Evolutionary conservation across 2,888 invertebrate species (phyloP).

Genomic region (Lasioglossum calceatum): DNA sequence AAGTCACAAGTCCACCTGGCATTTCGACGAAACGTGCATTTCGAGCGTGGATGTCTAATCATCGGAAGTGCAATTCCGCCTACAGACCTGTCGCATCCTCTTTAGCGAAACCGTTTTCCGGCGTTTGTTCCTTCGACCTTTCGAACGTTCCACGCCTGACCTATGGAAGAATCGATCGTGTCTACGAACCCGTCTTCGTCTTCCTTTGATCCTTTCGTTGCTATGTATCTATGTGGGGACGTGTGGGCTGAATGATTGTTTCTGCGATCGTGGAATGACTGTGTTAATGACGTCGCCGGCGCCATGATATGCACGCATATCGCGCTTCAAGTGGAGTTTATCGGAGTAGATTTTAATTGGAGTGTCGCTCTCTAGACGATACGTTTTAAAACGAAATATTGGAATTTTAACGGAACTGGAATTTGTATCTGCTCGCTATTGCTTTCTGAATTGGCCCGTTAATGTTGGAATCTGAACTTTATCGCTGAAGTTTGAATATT

Average conservation of each 20-base stretch:
- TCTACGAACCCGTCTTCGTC: neutral
- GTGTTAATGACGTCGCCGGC: neutral
- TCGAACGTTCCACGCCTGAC: constrained; percentile 14
- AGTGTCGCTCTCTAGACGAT: neutral
- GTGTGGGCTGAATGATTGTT: neutral
- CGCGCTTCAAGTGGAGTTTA: neutral
- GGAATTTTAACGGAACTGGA: neutral
- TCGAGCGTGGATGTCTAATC: constrained; percentile 16
- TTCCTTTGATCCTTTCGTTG: neutral
- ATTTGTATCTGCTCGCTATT: neutral
- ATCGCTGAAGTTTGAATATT: neutral
- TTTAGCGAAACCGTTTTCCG: constrained; percentile 37
- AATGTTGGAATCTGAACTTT: neutral
- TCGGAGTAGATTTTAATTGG: neutral
- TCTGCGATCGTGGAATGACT: neutral
- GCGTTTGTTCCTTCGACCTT: constrained; percentile 58
- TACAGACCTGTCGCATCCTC: constrained; percentile 42
- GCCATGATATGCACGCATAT: neutral
- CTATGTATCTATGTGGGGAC: neutral
- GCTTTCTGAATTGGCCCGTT: neutral
- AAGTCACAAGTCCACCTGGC: constrained; percentile 18
- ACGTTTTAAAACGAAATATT: neutral
- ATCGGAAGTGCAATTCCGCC: constrained; percentile 48
- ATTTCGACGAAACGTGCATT: constrained; percentile 12
- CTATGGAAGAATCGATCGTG: constrained; percentile 30